A percentile compares a stretch with the other conserved stretches of the same genome.
Conservation (phyloP, 2,888 invertebrate genomes). For the Chironomus riparius region DNA sequence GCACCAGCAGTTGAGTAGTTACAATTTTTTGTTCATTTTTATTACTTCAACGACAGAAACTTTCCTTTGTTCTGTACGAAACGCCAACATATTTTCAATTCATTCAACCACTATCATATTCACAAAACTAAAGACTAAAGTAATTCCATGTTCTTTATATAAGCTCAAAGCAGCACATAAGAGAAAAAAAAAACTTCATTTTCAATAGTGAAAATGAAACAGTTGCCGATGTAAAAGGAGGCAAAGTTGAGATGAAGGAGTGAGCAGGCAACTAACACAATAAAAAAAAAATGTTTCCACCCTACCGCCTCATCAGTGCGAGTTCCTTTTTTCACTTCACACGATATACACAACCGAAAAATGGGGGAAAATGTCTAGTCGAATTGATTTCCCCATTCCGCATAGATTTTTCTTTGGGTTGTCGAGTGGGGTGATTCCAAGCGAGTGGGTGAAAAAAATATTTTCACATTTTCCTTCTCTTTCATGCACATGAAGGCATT, state of each 20-base stretch:
- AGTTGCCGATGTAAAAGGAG: not conserved
- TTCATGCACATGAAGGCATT: not conserved
- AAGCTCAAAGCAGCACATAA: not conserved
- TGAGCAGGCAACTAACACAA: not conserved
- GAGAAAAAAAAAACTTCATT: conserved; percentile 2
- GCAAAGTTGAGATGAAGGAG: not conserved
- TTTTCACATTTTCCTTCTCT: not conserved
- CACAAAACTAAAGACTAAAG: not conserved
- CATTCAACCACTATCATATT: not conserved
- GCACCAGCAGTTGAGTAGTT: not conserved
- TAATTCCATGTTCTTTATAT: too few species aligned
- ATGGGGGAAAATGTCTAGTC: conserved; percentile 26
- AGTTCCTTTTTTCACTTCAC: not conserved
- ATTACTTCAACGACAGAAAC: conserved; percentile 13
- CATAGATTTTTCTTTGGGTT: not conserved
- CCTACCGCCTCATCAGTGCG: too few species aligned
- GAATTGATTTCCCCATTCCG: conserved; percentile 27
- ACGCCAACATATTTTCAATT: not conserved
- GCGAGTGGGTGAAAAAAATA: not conserved
- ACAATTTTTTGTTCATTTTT: not conserved
- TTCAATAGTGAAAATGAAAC: conserved; percentile 19
- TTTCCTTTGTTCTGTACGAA: conserved; percentile 4
- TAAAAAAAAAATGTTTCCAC: not conserved
- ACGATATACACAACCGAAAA: conserved; percentile 2
- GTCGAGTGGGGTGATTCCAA: not conserved